Base-by-base conservation (phyloP, 2,888 invertebrate genomes). In the Synergus gifuensis region DNA sequence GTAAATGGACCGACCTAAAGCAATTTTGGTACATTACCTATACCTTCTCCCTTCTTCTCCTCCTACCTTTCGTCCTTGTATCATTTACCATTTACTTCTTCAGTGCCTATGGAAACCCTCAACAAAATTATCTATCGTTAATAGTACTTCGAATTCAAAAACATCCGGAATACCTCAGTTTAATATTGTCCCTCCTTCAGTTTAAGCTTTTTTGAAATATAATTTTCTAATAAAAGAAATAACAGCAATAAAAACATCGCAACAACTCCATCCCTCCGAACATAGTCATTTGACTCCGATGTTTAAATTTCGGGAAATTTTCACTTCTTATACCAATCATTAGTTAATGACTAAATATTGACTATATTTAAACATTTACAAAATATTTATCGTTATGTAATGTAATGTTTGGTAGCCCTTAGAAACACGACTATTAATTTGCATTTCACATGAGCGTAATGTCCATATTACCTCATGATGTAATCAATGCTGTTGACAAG, bases 21-120 rank as follows among this genome's bases (percentile, higher is more conserved):
- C 90, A 90, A 91, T 91, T 91, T 90, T 88, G 89, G 89, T 90
- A 89, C 90, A 90, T 90, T 90, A 90, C 89, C 90, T 89, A 89
- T 90, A 90, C 88, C 86, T 88, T 82, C 87, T 86, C 78, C 83
- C 83, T 78, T 82, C 80, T 81, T 81, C 76, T 78, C 77, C 66
- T 73, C 67, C 82, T 81, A 63, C 83, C 81, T 80, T 83, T 80
- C 77, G 83, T 76, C 80, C 82, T 81, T 78, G 80, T 83, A 77
- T 82, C 82, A 79, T 80, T 58, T 76, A 80, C 63, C 11, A 77
- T 77, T 67, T 78, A 82, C 78, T 81, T 81, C 73, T 73, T 73
- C 12, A n/a, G 54, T n/a, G 40, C 40, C 18, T 54, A 73, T 40
- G 40, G 36, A 54, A 73, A 58, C n/a, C 54, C 16, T 9, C 54